These are phyloP conservation scores for Lamprologus callipterus DNA, from an alignment of 2,113 vertebrate genomes.

Conservation along the genomic window DNA sequence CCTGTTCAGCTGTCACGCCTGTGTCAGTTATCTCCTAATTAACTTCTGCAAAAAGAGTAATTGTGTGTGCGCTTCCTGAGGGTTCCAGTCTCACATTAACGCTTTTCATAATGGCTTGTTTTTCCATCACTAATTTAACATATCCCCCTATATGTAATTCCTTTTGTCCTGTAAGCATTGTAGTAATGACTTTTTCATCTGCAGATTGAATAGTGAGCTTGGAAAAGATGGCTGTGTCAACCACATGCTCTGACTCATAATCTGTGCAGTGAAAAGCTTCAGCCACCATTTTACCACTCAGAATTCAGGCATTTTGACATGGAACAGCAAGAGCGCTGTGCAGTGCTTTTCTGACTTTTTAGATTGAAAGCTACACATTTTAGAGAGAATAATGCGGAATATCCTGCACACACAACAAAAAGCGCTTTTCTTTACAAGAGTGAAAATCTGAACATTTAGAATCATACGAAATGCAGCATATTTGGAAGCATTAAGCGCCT, in stretches of 20 bases:
- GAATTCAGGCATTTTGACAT: slow-evolving; percentile 32
- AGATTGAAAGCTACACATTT: not conserved
- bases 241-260: slow-evolving; percentile 62
- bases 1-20: not conserved
- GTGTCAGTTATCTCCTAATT: not conserved
- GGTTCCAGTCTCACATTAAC: not conserved
- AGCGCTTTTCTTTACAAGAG: not conserved
- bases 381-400: not conserved
- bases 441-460: not conserved
- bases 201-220: slow-evolving; percentile 31
- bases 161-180: not conserved
- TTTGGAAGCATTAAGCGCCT: not conserved
- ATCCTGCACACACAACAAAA: not conserved
- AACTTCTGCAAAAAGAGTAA: not conserved
- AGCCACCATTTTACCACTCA: slow-evolving; percentile 55
- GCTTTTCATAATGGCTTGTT: not conserved
- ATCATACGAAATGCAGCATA: not conserved
- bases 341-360: not conserved
- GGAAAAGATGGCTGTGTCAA: slow-evolving; percentile 51
- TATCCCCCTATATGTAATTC: not conserved
- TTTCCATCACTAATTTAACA: not conserved
- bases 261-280: slow-evolving; percentile 50
- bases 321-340: not conserved
- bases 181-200: slow-evolving; percentile 40
- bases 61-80: not conserved